Conservation (phyloP, 2,113 vertebrate genomes). For the Tupaia tana region DNA sequence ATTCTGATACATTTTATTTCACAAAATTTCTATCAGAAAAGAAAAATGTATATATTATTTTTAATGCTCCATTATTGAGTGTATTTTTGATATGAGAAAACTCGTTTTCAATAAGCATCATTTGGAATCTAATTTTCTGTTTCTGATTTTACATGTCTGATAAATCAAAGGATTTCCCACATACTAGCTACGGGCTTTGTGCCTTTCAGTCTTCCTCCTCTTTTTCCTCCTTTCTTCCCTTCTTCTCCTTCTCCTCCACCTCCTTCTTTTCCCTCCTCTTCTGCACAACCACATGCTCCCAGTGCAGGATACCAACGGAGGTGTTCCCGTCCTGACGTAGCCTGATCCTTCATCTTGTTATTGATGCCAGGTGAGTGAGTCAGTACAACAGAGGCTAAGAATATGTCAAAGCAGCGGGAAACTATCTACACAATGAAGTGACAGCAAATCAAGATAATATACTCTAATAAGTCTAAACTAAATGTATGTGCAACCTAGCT, state of each 20-base stretch:
- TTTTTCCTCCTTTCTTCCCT: not conserved
- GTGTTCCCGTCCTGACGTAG: not conserved
- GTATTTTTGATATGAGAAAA: not conserved
- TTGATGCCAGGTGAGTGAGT: not conserved
- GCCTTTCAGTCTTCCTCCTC: not conserved
- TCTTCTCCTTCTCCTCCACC: not conserved
- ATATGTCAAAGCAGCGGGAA: not conserved
- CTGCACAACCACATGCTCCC: not conserved
- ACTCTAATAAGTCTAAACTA: not conserved
- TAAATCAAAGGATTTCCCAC: not conserved
- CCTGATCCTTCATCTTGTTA: not conserved
- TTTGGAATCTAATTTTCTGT: not conserved
- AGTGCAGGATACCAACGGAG: not conserved
- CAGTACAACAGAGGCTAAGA: not conserved
- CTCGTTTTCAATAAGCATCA: not conserved
- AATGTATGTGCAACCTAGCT: not conserved
- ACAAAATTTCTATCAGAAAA: not conserved
- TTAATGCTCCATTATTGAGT: not conserved
- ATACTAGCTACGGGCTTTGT: not conserved
- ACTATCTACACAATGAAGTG: not conserved
- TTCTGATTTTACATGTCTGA: not conserved
- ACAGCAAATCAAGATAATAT: not conserved
- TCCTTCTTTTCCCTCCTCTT: too few species aligned
- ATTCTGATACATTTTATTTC: conserved; percentile 14
- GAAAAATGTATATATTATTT: not conserved